These are phyloP conservation scores for Mandrillus leucophaeus DNA, from an alignment of 2,113 vertebrate species.

Conservation along the genomic window DNA sequence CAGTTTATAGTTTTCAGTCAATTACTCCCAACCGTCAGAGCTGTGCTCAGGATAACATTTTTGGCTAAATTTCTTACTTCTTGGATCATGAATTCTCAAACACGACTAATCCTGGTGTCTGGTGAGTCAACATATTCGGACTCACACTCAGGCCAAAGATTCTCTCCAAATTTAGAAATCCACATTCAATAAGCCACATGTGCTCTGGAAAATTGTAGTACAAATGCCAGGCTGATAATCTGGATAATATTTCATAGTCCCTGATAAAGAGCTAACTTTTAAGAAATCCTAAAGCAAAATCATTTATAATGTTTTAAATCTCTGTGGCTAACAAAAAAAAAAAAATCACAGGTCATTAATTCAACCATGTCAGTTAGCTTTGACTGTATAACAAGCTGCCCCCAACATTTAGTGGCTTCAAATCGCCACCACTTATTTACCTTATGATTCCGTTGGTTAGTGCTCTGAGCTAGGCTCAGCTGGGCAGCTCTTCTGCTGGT, in stretches of 20 bases:
- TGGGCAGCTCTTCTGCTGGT: background rate
- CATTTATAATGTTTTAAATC: background rate
- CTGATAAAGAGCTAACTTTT: background rate
- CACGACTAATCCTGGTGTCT: conserved; percentile 51
- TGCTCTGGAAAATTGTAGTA: background rate
- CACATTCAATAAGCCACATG: background rate
- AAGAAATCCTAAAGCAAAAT: background rate
- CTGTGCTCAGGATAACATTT: conserved; percentile 61
- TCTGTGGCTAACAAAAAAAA: background rate
- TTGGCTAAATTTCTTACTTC: conserved; percentile 70
- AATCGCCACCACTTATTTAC: background rate
- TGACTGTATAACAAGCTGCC: background rate
- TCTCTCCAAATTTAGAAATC: conserved; percentile 29
- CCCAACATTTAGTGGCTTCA: background rate
- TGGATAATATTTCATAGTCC: background rate
- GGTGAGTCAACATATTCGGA: conserved; percentile 19
- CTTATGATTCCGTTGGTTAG: background rate
- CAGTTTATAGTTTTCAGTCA: conserved; percentile 80
- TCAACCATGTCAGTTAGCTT: background rate
- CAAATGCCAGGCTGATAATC: background rate
- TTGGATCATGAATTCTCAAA: conserved; percentile 73
- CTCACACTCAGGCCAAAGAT: conserved; percentile 36
- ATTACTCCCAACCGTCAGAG: conserved; percentile 71
- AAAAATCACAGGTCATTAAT: background rate
- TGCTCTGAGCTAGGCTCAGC: background rate